Base-by-base conservation (phyloP, 1,140 invertebrate species). In the Streblospio benedicti region DNA sequence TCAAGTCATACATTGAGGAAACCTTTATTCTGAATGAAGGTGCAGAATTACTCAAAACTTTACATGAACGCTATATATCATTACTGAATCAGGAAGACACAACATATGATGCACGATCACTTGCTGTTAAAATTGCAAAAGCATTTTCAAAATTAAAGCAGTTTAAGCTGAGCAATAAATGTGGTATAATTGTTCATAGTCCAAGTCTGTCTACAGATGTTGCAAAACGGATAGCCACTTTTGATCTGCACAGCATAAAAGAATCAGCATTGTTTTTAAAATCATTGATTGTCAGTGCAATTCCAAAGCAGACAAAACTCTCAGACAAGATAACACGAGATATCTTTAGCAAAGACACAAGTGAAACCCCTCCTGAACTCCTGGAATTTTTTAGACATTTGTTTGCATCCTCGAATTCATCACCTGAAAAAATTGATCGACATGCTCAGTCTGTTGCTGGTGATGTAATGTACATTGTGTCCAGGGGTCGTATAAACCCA, bases 401-500 rank as follows among this genome's bases (percentile, higher is more conserved):
- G n/a, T 38, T 38, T 38, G n/a, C 35, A 9, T 9, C 9, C 9
- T 38, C 35, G n/a, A n/a, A n/a, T 9, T 9, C 9, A 9, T 9
- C 35, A 38, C 9, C 35, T 9, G 35, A 38, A 9, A 9, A 38
- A 9, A 38, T 33, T 1, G 14, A 61, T 23, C 18, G 52, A 14
- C 16, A 25, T 45, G 27, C 28, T n/a, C 20, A 47, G n/a, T 56
- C 38, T 23, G 30, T 25, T 12, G n/a, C 9, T 38, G 16, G 23
- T 28, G 59, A 61, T 47, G 59, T 30, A 33, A 18, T 47, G 1
- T 20, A 47, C 20, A 41, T 32, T 33, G 32, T 28, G 4, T 18
- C 51, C 18, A 38, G 45, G 5, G 44, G 59, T 3, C 14, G 4
- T 9, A 12, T 47, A 27, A 61, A 61, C 18, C 59, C 52, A 14